Conservation (phyloP, 1,140 invertebrate genomes). For the Limonius californicus region DNA sequence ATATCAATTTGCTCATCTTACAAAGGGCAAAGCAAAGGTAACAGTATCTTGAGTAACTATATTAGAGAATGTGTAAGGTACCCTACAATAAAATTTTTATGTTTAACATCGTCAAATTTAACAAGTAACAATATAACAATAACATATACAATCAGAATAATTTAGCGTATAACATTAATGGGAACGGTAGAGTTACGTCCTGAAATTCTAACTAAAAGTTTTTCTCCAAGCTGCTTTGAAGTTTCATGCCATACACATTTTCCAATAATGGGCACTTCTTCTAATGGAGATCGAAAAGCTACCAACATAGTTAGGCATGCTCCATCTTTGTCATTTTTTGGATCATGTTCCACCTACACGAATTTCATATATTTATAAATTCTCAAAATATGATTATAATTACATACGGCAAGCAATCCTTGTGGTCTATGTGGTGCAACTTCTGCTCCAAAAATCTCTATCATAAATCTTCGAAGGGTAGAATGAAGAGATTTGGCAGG, state of each 20-base stretch:
- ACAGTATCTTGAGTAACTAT: not conserved
- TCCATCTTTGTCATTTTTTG: constrained; percentile 62
- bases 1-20: too few species aligned
- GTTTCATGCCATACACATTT: constrained; percentile 88
- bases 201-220: constrained; percentile 61
- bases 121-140: constrained; percentile 9
- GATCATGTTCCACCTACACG: constrained; percentile 52
- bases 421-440: constrained; percentile 81
- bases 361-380: not conserved
- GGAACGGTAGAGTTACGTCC: constrained; percentile 73
- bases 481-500: constrained; percentile 81
- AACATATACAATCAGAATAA: not conserved
- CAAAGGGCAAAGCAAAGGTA: too few species aligned
- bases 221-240: constrained; percentile 63
- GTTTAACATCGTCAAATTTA: not conserved
- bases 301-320: constrained; percentile 79
- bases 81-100: not conserved
- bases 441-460: constrained; percentile 84
- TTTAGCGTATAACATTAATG: constrained; percentile 75
- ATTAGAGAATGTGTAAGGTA: not conserved
- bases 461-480: constrained; percentile 84
- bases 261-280: constrained; percentile 78
- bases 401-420: constrained; percentile 64
- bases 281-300: constrained; percentile 78
- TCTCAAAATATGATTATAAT: not conserved